Base-by-base conservation (phyloP, 2,797 vertebrate genomes). In the Scolopax bukidnonensis region DNA sequence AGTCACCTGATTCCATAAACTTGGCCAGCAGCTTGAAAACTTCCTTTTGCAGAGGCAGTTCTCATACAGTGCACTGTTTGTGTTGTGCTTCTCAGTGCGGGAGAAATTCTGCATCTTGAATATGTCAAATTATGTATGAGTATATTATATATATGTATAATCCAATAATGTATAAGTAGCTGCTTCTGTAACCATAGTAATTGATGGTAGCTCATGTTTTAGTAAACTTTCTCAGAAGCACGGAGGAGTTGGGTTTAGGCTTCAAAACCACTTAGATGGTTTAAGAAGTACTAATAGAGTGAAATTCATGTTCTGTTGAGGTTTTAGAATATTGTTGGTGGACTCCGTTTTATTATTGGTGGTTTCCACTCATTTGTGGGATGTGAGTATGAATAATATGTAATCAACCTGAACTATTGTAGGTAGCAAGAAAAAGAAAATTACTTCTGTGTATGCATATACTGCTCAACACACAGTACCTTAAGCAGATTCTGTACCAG, bases 1-100 rank as follows among this genome's bases (percentile, higher is more conserved):
- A 83, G 82, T 92, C 75, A 78, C 12, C 30, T 53, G 68, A 64
- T 92, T 85, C 68, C 75, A 68, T 68, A 40, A 78, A 50, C 54
- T 59, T 75, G 65, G 57, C 80, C 38, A 76, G 82, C 54, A 54
- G 57, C 75, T 89, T 5, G 36, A 47, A 85, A 78, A 47, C 54
- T 84, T 92, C 30, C 23, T 91, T 91, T 84, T 51, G 15, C 54
- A 33, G 69, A n/a, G 36, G 23, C 33, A 0, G 28, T 36, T 76
- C 65, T 83, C 68, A 5, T 9, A 27, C 53, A 73, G 54, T 11
- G 25, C 20, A 0, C 18, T 75, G 1, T 19, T 86, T 61, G 16
- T 61, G 41, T 61, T 53, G 30, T 0, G 3, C 6, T 54, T 78
- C 47, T 75, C 40, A 18, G 30, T 12, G 3, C 25, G 40, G 74